Evolutionary conservation across 2,888 invertebrate species (phyloP).

Genomic region (Exocentrus adspersus): DNA sequence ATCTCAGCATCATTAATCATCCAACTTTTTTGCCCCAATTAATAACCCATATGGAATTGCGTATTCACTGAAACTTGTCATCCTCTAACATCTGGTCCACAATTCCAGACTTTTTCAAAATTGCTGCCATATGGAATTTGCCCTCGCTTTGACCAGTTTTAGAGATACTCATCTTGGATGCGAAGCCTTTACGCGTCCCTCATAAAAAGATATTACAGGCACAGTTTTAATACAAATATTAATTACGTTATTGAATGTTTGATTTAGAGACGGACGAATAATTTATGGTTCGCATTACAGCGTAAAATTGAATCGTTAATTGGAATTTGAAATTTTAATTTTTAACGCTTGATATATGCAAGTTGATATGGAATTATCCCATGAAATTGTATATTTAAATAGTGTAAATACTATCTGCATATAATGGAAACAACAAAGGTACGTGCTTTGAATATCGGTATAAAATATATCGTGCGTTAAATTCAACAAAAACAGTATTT

Average conservation of each 20-base stretch:
- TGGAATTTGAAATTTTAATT: not conserved
- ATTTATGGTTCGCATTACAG: not conserved
- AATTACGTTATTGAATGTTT: not conserved
- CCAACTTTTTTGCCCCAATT: constrained; percentile 31
- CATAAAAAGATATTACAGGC: not conserved
- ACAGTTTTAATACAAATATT: not conserved
- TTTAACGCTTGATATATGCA: not conserved
- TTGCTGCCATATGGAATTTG: constrained; percentile 22
- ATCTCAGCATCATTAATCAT: constrained; percentile 33
- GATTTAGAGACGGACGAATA: not conserved
- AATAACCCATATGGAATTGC: constrained; percentile 32
- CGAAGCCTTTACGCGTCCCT: not conserved
- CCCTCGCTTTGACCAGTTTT: constrained; percentile 2
- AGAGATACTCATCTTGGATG: not conserved
- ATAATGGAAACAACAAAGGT: too few relatives aligned
- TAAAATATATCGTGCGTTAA: too few relatives aligned
- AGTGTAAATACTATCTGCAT: too few relatives aligned
- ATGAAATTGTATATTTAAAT: too few relatives aligned
- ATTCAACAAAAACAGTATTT: too few relatives aligned
- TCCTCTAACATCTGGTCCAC: constrained; percentile 26
- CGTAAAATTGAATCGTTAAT: not conserved
- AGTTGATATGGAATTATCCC: too few relatives aligned
- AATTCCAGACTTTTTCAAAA: constrained; percentile 16
- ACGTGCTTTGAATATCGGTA: too few relatives aligned
- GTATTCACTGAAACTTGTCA: constrained; percentile 28